phyloP scores from a whole-genome alignment of 53 echinoderm and acorn worm genomes.

The Apostichopus leukothele region DNA sequence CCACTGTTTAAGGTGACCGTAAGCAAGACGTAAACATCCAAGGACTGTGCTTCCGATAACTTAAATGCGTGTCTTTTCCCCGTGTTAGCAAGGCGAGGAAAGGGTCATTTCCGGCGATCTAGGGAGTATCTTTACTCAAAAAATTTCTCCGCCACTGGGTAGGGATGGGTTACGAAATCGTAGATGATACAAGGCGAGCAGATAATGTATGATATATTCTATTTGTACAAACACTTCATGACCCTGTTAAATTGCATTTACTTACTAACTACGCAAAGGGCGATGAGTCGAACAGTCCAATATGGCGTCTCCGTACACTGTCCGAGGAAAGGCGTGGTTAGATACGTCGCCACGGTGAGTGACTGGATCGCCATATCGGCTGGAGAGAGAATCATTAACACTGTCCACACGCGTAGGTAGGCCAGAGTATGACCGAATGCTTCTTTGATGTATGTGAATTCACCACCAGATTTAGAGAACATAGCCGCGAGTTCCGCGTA shows the following conservation, averaged over 20 bases:
- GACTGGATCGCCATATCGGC: constrained; percentile 56
- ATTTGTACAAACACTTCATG: not conserved
- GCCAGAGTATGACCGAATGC: constrained; percentile 60
- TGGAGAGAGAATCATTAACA: constrained; percentile 53
- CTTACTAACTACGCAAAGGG: constrained; percentile 61
- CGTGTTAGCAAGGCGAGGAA: no score
- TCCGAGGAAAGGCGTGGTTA: constrained; percentile 52
- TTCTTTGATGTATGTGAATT: constrained; percentile 60
- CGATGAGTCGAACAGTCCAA: constrained; percentile 25
- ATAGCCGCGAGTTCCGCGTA: constrained; percentile 71
- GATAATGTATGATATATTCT: no score
- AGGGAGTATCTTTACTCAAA: no score
- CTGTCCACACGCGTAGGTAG: constrained; percentile 58
- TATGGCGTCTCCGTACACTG: constrained; percentile 40
- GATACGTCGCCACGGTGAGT: constrained; percentile 58
- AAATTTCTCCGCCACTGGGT: no score
- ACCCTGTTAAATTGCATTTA: not conserved
- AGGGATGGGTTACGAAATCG: no score
- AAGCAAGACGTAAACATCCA: no score
- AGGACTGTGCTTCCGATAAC: no score
- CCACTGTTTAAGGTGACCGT: no score
- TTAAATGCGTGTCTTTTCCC: no score
- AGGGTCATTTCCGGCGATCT: no score
- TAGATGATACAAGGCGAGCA: no score
- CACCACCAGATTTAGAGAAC: constrained; percentile 77